A percentile compares a stretch with the other conserved stretches of the same genome.
Evolutionary conservation across 2,797 vertebrate genomes (phyloP).

Genomic region (Buphagus erythrorhynchus): DNA sequence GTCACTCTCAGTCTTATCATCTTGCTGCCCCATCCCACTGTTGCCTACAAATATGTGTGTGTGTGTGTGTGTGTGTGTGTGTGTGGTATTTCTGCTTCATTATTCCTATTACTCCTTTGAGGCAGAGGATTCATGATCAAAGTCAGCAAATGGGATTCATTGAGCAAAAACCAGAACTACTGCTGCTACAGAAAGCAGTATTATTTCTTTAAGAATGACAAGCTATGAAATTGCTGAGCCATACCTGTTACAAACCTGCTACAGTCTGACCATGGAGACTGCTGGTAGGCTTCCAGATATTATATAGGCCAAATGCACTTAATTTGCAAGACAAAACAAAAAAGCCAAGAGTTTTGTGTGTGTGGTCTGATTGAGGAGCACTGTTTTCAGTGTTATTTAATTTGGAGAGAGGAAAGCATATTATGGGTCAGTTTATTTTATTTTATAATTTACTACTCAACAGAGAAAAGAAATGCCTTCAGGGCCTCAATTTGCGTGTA

Average conservation of each 20-base stretch:
- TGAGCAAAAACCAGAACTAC: background rate
- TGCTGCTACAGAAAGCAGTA: background rate
- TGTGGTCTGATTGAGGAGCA: background rate
- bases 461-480: constrained; percentile 9
- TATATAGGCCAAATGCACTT: background rate
- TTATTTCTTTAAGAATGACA: background rate
- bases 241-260: background rate
- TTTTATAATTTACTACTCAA: background rate
- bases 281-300: background rate
- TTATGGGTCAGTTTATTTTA: background rate
- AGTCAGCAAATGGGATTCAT: background rate
- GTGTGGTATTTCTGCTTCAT: background rate
- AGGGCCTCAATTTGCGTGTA: background rate
- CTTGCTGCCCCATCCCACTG: background rate
- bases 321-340: constrained; percentile 12
- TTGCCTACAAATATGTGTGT: background rate
- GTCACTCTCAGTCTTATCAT: background rate
- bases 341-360: background rate
- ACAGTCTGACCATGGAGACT: background rate
- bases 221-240: background rate
- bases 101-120: background rate
- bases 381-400: background rate
- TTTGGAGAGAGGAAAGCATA: background rate
- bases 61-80: too few relatives aligned
- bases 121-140: background rate